phyloP scores from a whole-genome alignment of 2,797 vertebrate species.

The Galago senegalensis region DNA sequence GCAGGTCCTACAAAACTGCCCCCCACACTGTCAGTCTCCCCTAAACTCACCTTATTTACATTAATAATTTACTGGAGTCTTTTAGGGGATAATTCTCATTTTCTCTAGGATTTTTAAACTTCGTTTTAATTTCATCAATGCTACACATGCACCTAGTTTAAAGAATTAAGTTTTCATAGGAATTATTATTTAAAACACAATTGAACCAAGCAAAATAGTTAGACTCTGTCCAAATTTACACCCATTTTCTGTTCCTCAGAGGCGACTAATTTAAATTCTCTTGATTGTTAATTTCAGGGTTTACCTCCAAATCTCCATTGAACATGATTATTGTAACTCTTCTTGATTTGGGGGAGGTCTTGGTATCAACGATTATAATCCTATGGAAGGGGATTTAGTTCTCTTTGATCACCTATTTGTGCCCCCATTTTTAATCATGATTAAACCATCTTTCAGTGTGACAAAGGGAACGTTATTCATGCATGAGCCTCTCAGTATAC shows the following conservation, averaged over 20 bases:
- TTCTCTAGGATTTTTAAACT: not conserved
- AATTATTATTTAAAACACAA: conserved; percentile 28
- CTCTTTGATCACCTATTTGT: not conserved
- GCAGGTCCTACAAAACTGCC: not conserved
- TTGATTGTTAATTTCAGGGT: conserved; percentile 25
- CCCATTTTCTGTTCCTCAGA: not conserved
- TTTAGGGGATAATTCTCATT: not conserved
- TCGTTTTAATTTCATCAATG: conserved; percentile 41
- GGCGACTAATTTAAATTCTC: not conserved
- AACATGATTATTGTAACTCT: not conserved
- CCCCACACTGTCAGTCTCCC: not conserved
- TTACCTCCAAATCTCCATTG: not conserved
- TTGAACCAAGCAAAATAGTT: conserved; percentile 21
- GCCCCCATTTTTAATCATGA: not conserved
- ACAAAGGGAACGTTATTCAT: not conserved
- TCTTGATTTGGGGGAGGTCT: not conserved
- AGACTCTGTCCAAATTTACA: not conserved
- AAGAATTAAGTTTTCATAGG: not conserved
- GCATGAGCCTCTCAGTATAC: not conserved
- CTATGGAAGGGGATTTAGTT: not conserved
- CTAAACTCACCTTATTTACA: not conserved
- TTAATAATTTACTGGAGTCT: conserved; percentile 4
- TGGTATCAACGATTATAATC: not conserved
- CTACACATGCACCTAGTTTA: not conserved
- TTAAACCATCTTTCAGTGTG: not conserved